Evolutionary conservation across 2,888 invertebrate genomes (phyloP).

Genomic region (Rotaria sp.): DNA sequence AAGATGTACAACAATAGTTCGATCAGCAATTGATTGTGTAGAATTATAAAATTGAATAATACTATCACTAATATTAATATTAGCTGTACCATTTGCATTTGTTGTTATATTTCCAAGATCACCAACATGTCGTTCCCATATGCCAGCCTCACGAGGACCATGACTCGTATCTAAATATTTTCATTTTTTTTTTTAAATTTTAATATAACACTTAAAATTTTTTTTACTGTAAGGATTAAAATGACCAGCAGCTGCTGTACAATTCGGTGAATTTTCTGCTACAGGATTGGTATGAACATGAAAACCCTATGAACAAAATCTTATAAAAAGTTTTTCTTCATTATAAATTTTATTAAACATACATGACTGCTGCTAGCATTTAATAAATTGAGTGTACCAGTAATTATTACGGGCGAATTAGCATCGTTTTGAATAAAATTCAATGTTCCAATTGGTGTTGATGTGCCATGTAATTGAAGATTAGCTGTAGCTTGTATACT

Average conservation of each 20-base stretch:
- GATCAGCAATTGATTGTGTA: not conserved
- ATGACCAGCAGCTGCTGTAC: not conserved
- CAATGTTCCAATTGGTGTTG: not conserved
- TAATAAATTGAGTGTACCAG: not conserved
- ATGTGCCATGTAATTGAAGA: not conserved
- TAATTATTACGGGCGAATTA: not conserved
- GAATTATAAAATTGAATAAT: not conserved
- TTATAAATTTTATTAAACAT: not conserved
- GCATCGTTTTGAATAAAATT: not conserved
- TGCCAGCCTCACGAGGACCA: not conserved
- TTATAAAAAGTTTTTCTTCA: not conserved
- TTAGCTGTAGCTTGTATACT: not conserved
- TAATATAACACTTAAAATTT: not conserved
- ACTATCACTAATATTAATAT: not conserved
- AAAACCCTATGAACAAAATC: not conserved
- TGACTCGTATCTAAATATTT: not conserved
- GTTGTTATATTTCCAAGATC: constrained; percentile 10
- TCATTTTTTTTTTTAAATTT: not conserved
- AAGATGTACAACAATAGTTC: not conserved
- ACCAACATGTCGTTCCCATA: not conserved
- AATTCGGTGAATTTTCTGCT: not conserved
- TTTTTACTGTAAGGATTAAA: constrained; percentile 22
- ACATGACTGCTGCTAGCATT: not conserved
- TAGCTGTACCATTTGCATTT: not conserved
- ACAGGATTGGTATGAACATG: not conserved